A percentile compares a stretch with the other conserved stretches of the same genome.
These are phyloP conservation scores for Heteromormyrus szaboi DNA, from an alignment of 2,797 vertebrate species.

Conservation along the genomic window DNA sequence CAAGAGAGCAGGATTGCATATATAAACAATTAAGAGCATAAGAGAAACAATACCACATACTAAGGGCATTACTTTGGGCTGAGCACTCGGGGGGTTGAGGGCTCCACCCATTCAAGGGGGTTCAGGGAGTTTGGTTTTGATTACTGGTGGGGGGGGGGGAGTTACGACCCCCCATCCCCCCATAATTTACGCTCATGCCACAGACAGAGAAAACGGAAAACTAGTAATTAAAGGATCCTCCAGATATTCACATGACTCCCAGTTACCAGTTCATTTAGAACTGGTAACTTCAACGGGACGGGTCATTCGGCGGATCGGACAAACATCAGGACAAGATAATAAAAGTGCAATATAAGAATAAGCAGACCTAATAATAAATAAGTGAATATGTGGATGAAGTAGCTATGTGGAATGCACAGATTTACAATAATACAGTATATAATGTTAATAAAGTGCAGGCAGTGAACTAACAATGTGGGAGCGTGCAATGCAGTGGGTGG, in stretches of 20 bases:
- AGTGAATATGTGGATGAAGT: neutral
- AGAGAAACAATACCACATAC: neutral
- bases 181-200: neutral
- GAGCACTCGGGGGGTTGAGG: neutral
- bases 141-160: neutral
- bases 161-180: neutral
- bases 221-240: neutral
- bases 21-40: neutral
- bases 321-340: neutral
- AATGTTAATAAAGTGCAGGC: neutral
- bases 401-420: neutral
- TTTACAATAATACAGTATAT: neutral
- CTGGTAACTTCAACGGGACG: too few relatives aligned
- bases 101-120: neutral
- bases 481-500: neutral
- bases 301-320: neutral
- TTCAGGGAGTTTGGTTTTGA: neutral
- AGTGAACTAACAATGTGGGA: neutral
- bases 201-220: neutral
- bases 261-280: neutral
- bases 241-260: neutral
- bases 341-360: neutral
- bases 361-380: neutral
- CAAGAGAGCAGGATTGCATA: neutral
- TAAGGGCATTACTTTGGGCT: neutral